A percentile compares a stretch with the other conserved stretches of the same genome.
Evolutionary conservation across 2,113 vertebrate genomes (phyloP).

Genomic region (Chunga burmeisteri): DNA sequence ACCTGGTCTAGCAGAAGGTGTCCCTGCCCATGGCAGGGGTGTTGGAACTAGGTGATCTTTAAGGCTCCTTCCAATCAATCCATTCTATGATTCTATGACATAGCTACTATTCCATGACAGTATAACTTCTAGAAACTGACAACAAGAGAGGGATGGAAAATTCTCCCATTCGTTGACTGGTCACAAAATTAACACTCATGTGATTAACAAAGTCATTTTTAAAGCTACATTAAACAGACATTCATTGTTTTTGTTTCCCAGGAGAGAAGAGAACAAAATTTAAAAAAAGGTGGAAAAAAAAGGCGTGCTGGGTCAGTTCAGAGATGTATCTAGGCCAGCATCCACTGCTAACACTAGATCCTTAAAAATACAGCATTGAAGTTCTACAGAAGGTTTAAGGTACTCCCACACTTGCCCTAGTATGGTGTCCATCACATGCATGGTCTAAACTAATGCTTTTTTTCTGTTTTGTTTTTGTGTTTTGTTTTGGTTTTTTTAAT

Average conservation of each 20-base stretch:
- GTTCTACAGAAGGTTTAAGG: not conserved
- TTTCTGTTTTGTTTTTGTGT: not conserved
- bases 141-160: not conserved
- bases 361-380: not conserved
- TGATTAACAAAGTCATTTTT: not conserved
- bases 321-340: not conserved
- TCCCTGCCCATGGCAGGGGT: no score
- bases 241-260: not conserved
- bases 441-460: not conserved
- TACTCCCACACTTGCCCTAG: not conserved
- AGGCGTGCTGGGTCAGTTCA: not conserved
- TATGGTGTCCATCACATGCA: fast-evolving
- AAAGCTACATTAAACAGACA: not conserved
- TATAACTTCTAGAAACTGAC: not conserved
- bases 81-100: not conserved
- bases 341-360: not conserved
- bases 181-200: not conserved
- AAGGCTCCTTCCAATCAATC: no score
- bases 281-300: no score
- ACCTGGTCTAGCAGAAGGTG: no score
- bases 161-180: not conserved
- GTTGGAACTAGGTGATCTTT: no score
- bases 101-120: not conserved
- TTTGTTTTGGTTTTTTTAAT: not conserved
- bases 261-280: not conserved